Percentiles rank a stretch among this genome's conserved stretches.
These are phyloP conservation scores for Agriotes lineatus DNA, from an alignment of 2,888 invertebrate species.

Conservation along the genomic window DNA sequence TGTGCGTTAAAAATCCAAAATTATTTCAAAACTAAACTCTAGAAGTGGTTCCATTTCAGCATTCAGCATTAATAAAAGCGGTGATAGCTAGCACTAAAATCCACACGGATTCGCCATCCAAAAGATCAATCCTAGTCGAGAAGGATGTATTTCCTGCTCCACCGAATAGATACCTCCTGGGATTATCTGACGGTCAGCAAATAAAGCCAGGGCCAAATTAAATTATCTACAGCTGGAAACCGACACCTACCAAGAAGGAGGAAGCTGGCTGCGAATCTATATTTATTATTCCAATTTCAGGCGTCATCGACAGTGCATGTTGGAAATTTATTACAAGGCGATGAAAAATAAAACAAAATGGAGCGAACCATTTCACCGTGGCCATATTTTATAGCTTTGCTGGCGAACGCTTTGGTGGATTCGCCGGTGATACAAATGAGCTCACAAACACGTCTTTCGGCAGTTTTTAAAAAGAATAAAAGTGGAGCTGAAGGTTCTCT, in stretches of 20 bases:
- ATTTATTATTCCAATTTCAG: slow-evolving; percentile 19
- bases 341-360: not conserved
- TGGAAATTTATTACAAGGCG: slow-evolving; percentile 3
- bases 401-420: too few species aligned
- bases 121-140: slow-evolving; percentile 21
- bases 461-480: too few species aligned
- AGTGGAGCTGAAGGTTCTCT: too few species aligned
- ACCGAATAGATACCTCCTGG: slow-evolving; percentile 8
- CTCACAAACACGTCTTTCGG: too few species aligned
- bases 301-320: not conserved
- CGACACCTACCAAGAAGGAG: not conserved
- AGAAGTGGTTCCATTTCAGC: too few species aligned
- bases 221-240: slow-evolving; percentile 19
- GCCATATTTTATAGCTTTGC: too few species aligned
- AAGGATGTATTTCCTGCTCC: slow-evolving; percentile 25
- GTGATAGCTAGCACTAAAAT: too few species aligned
- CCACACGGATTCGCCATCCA: slow-evolving; percentile 17
- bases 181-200: slow-evolving; percentile 26
- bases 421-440: too few species aligned
- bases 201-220: slow-evolving; percentile 28
- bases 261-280: slow-evolving; percentile 9
- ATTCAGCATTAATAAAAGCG: too few species aligned
- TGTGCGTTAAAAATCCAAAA: too few species aligned
- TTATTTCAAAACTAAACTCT: too few species aligned
- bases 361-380: too few species aligned